Percentiles rank a stretch among this genome's conserved stretches.
These are phyloP conservation scores for Germaria angustata DNA, from an alignment of 2,888 invertebrate genomes.

Conservation along the genomic window DNA sequence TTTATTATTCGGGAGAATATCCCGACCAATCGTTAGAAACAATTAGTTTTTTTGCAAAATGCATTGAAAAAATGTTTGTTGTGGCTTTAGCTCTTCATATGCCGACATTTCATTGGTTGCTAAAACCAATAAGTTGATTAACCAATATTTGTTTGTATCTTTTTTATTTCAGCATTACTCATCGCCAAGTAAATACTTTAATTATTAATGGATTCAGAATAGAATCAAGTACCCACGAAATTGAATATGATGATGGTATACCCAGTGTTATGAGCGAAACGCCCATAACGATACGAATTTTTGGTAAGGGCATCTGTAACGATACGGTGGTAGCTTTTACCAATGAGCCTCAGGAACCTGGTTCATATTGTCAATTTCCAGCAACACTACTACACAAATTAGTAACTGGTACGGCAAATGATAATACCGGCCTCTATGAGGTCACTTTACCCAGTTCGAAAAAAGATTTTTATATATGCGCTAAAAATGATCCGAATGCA, in stretches of 20 bases:
- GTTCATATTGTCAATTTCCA: constrained; percentile 82
- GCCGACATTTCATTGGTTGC: no score
- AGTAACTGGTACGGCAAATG: constrained; percentile 79
- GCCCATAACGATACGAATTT: constrained; percentile 85
- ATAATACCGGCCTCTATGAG: constrained; percentile 82
- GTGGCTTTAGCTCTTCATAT: no score
- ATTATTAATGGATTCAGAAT: constrained; percentile 73
- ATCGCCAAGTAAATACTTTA: constrained; percentile 16
- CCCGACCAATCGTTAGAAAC: no score
- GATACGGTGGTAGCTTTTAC: constrained; percentile 88
- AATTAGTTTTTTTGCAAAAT: no score
- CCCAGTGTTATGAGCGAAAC: constrained; percentile 85
- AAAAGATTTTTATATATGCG: constrained; percentile 81
- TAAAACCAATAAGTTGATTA: not conserved
- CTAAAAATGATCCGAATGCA: constrained; percentile 79
- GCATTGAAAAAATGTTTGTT: no score
- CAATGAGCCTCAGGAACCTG: constrained; percentile 81
- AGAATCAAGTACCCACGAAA: constrained; percentile 71
- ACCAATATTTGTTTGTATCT: not conserved
- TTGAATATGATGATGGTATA: constrained; percentile 81
- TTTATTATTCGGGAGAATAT: no score
- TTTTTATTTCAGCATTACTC: constrained; percentile 48
- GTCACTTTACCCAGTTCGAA: constrained; percentile 81
- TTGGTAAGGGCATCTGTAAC: constrained; percentile 86
- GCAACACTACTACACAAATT: constrained; percentile 79